Evolutionary conservation across 2,113 vertebrate species (phyloP).

Genomic region (Forbesichthys agassizii): DNA sequence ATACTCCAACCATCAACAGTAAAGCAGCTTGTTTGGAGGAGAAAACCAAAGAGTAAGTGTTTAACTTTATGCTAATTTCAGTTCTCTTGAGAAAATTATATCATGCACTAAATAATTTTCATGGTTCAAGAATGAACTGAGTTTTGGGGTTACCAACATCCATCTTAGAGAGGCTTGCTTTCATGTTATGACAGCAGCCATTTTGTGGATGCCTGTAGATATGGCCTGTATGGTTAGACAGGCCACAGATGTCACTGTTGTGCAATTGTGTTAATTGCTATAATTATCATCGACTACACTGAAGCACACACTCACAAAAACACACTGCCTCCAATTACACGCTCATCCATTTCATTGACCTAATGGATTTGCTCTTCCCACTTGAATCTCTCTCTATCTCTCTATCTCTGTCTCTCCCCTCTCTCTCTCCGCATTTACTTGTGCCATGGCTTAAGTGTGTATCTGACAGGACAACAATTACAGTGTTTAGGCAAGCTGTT

Average conservation of each 20-base stretch:
- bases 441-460: slow-evolving; percentile 20
- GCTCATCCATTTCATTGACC: slow-evolving; percentile 35
- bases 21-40: too few relatives aligned
- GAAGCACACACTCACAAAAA: slow-evolving; percentile 7
- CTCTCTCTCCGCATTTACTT: slow-evolving; percentile 21
- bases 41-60: too few relatives aligned
- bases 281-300: slow-evolving; percentile 44
- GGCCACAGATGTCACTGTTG: slow-evolving; percentile 53
- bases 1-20: too few relatives aligned
- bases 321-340: slow-evolving; percentile 29
- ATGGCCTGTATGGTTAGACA: slow-evolving; percentile 12
- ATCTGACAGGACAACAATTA: slow-evolving; percentile 45
- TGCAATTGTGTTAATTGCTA: slow-evolving; percentile 43
- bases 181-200: slow-evolving; percentile 22
- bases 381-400: slow-evolving; percentile 28
- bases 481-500: slow-evolving; percentile 46
- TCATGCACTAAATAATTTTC: too few relatives aligned
- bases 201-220: slow-evolving; percentile 31
- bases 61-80: too few relatives aligned
- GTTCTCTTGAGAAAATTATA: too few relatives aligned
- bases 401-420: slow-evolving; percentile 8
- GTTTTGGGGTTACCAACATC: slow-evolving; percentile 14
- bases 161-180: slow-evolving; percentile 21
- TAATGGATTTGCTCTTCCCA: slow-evolving; percentile 35
- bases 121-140: too few relatives aligned